These are phyloP conservation scores for Azorinus chamasolen DNA, from an alignment of 2,888 invertebrate genomes.

Conservation along the genomic window DNA sequence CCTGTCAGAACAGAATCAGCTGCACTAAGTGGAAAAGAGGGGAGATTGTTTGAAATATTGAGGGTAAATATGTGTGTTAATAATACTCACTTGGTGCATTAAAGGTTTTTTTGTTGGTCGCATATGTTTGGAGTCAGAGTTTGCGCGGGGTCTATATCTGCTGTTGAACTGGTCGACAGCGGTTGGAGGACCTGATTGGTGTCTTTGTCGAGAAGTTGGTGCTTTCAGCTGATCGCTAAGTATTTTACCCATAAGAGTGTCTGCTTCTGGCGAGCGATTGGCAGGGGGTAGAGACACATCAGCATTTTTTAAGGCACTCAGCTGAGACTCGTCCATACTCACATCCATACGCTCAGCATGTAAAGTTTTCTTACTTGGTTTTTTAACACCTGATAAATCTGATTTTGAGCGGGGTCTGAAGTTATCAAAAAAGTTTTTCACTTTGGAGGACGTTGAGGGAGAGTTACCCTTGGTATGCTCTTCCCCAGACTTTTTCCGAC, in stretches of 20 bases:
- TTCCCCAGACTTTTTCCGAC: conserved; percentile 80
- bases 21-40: no score
- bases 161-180: conserved; percentile 77
- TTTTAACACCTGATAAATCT: conserved; percentile 82
- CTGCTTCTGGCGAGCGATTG: conserved; percentile 52
- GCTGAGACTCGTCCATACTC: conserved; percentile 78
- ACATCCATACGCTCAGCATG: conserved; percentile 70
- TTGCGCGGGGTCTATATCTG: conserved; percentile 79
- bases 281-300: conserved; percentile 44
- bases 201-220: conserved; percentile 69
- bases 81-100: conserved; percentile 70
- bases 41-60: no score
- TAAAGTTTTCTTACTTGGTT: conserved; percentile 76
- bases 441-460: conserved; percentile 77
- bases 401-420: conserved; percentile 84
- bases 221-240: conserved; percentile 78
- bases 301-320: conserved; percentile 64
- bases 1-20: no score
- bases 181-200: conserved; percentile 76
- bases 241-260: conserved; percentile 83
- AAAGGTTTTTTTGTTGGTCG: conserved; percentile 71
- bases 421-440: conserved; percentile 82
- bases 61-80: no score
- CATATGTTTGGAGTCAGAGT: conserved; percentile 79
- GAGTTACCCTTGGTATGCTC: conserved; percentile 67